Evolutionary conservation across 2,888 invertebrate species (phyloP).

Genomic region (Parthenolecanium corni): DNA sequence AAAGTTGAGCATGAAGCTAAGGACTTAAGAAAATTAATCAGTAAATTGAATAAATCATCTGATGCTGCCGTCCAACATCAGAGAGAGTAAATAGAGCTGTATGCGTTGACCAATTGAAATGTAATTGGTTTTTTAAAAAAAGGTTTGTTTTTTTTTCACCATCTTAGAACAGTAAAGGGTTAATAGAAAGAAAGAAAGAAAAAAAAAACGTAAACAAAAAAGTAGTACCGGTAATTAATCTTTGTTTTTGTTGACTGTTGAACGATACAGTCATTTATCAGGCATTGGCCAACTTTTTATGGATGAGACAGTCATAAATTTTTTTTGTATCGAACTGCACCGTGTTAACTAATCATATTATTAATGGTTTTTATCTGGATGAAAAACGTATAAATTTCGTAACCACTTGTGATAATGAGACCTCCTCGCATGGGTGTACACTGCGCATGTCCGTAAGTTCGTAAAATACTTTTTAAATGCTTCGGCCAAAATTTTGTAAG

Average conservation of each 20-base stretch:
- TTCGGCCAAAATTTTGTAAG: too few relatives aligned
- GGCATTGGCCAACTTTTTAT: constrained; percentile 2
- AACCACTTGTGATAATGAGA: neutral
- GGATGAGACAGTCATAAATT: neutral
- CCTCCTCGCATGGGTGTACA: too few relatives aligned
- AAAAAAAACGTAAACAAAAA: neutral
- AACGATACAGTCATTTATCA: neutral
- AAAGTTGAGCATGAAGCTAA: too few relatives aligned
- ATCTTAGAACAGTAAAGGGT: too few relatives aligned
- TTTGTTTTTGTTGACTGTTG: constrained; percentile 7
- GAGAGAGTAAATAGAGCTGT: constrained; percentile 2
- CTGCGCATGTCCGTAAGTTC: too few relatives aligned
- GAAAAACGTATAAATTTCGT: neutral
- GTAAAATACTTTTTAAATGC: too few relatives aligned
- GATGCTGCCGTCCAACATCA: too few relatives aligned
- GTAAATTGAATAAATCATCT: constrained; percentile 7
- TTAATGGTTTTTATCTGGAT: neutral
- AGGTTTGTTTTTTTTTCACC: too few relatives aligned
- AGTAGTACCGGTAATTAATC: neutral
- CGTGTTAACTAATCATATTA: constrained; percentile 7
- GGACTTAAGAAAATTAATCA: neutral
- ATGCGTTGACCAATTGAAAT: constrained; percentile 1
- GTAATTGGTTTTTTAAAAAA: neutral
- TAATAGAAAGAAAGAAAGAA: too few relatives aligned
- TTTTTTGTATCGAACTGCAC: neutral